A percentile compares a stretch with the other conserved stretches of the same genome.
These are phyloP conservation scores for Zaprionus davidi DNA, from an alignment of 1,140 invertebrate species.

Conservation along the genomic window DNA sequence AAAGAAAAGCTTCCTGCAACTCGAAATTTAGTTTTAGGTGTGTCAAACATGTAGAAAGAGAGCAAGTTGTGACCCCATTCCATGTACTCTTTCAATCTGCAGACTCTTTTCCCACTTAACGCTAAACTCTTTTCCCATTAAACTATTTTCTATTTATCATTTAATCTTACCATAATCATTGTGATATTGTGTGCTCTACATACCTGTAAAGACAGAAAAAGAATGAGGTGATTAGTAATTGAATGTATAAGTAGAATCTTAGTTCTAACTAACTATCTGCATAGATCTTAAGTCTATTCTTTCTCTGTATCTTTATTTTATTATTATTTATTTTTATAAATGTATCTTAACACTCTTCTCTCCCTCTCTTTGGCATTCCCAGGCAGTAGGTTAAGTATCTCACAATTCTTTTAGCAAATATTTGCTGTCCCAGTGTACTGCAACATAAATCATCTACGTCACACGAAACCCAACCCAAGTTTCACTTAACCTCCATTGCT, in stretches of 20 bases:
- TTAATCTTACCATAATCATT: not conserved
- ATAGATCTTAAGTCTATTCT: not conserved
- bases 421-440: not conserved
- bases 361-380: not conserved
- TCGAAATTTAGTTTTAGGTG: slow-evolving; percentile 17
- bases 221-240: not conserved
- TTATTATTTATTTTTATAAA: no score
- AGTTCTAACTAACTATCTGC: no score
- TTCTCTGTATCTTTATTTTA: not conserved
- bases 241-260: not conserved
- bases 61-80: not conserved
- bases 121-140: not conserved
- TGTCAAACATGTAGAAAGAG: slow-evolving; percentile 12
- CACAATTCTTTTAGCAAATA: not conserved
- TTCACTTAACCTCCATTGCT: slow-evolving; percentile 42
- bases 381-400: not conserved
- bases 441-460: slow-evolving; percentile 22
- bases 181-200: not conserved
- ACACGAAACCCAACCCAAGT: slow-evolving; percentile 32
- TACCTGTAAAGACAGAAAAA: slow-evolving; percentile 35
- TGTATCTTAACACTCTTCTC: not conserved
- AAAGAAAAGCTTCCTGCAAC: slow-evolving; percentile 23
- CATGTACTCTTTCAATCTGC: not conserved
- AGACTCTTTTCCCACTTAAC: not conserved
- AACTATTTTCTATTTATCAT: not conserved